Evolutionary conservation across 2,113 vertebrate genomes (phyloP), one percentile per base, ranked within the genome.

Genomic region (Hippolais icterina): DNA sequence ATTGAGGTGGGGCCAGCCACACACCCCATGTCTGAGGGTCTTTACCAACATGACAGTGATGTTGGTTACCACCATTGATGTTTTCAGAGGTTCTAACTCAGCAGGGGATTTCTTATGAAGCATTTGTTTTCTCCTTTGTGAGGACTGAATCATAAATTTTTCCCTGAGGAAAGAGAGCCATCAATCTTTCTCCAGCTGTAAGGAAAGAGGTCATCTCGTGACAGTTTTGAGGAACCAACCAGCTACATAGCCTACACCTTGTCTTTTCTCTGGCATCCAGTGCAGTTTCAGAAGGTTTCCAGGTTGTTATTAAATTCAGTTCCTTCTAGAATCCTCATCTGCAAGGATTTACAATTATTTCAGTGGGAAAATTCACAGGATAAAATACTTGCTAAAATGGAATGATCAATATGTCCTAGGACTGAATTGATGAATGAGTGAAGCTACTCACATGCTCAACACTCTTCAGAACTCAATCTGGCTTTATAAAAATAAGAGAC

Each of bases 1-100:
- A 33, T 33, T 1, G 0, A 18, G 18, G 12, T 37, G 37, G 31
- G 11, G 13, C 22, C 0, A 2, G 28, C 44, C 37, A 44, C 1
- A 0, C 19, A 23, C 8, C 21, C 21, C 14, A 11, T 2, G 0
- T 68, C 61, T 90, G 74, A 60, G 25, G 14, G 27, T 81, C 44
- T 71, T 54, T 15, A 72, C 31, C 28, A 63, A 79, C 12, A 14
- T 25, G 64, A 29, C n/a, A 27, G 35, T 63, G 41, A 64, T 20
- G 18, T 9, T 69, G 18, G 27, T 69, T 77, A 69, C 54, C 41
- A 61, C 23, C 27, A 47, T 25, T 42, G 31, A 29, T 28, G 41
- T 42, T 57, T 78, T 70, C 83, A 92, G 78, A 53, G 27, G 54
- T 78, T 95, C 41, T 69, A 56, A 42, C 29, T 69, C 78, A 78